Percentiles rank a stretch among this genome's conserved stretches.
phyloP scores from a whole-genome alignment of 1,140 invertebrate genomes.

The Eriosoma lanigerum region DNA sequence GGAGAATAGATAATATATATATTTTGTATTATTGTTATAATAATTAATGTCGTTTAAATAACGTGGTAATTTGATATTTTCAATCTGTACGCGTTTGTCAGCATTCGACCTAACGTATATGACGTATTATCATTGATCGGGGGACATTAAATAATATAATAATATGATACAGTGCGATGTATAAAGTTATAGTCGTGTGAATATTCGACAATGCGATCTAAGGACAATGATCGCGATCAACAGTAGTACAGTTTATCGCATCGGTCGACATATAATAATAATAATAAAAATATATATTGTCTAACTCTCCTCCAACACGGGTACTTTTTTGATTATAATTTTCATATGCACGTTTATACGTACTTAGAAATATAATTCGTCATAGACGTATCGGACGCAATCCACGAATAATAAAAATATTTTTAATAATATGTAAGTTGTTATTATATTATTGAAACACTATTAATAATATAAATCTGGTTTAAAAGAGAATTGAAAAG shows the following conservation, averaged over 20 bases:
- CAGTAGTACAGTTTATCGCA: neutral
- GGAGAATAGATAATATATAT: neutral
- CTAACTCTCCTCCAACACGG: neutral
- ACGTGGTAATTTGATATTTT: too few species aligned
- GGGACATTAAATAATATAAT: neutral
- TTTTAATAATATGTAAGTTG: too few species aligned
- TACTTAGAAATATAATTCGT: conserved; percentile 15
- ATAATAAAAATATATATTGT: conserved; percentile 21
- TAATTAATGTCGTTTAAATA: neutral
- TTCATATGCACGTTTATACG: neutral
- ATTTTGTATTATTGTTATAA: neutral
- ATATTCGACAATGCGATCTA: neutral
- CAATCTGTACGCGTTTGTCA: too few species aligned
- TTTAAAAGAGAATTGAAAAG: conserved; percentile 25
- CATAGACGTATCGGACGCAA: neutral
- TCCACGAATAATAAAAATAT: too few species aligned
- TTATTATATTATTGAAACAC: conserved; percentile 20
- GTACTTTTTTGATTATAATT: too few species aligned
- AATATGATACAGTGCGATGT: too few species aligned
- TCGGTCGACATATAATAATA: neutral
- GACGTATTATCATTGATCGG: neutral
- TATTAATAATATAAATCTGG: neutral
- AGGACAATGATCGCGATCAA: neutral
- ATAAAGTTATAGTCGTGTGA: neutral
- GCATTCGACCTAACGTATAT: too few species aligned